A percentile compares a stretch with the other conserved stretches of the same genome.
Conservation (phyloP, 2,888 invertebrate species). For the Cosmia pyralina region DNA sequence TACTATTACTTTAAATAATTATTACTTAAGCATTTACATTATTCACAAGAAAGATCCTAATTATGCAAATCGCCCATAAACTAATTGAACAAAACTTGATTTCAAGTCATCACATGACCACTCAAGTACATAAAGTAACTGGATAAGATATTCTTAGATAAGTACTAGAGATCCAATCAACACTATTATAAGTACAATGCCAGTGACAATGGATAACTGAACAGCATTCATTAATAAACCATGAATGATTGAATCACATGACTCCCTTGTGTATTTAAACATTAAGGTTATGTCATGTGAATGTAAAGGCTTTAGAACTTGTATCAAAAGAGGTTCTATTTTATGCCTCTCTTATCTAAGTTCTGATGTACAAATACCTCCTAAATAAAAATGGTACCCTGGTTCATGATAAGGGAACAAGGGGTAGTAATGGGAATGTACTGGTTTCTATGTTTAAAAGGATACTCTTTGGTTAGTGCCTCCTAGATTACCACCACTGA, state of each 20-base stretch:
- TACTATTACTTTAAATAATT: background rate
- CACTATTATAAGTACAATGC: constrained; percentile 26
- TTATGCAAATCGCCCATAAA: constrained; percentile 35
- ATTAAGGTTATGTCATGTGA: constrained; percentile 56
- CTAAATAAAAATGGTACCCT: background rate
- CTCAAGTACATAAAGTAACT: constrained; percentile 6
- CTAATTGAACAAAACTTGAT: constrained; percentile 4
- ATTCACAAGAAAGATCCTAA: background rate
- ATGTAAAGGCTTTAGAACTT: constrained; percentile 19
- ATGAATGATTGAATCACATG: constrained; percentile 55
- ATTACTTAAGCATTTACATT: background rate
- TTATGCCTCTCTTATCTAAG: background rate
- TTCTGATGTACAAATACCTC: background rate
- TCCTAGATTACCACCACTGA: background rate
- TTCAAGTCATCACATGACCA: constrained; percentile 43
- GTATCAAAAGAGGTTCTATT: constrained; percentile 8
- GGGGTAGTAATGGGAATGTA: background rate
- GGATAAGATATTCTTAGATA: constrained; percentile 7
- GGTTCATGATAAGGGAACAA: background rate
- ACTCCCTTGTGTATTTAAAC: constrained; percentile 23
- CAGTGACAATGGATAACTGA: constrained; percentile 36
- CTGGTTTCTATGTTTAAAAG: background rate
- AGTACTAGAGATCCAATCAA: constrained; percentile 29
- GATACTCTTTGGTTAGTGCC: background rate
- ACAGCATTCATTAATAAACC: constrained; percentile 21